Conservation (phyloP, 2,888 invertebrate species). For the Dicyrtoma fusca region DNA sequence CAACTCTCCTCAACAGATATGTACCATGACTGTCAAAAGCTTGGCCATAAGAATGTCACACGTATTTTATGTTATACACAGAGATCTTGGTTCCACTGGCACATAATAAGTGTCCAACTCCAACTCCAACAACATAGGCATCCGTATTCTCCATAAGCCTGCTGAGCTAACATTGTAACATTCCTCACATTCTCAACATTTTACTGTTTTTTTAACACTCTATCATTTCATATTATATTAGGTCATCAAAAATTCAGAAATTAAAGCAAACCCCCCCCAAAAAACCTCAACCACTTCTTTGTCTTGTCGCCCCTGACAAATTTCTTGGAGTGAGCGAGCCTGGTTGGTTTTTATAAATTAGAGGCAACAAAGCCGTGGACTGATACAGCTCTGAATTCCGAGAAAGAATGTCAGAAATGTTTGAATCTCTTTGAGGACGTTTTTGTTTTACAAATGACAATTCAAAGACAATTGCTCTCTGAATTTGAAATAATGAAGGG, state of each 20-base stretch:
- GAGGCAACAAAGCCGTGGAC: too few relatives aligned
- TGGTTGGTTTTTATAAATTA: too few relatives aligned
- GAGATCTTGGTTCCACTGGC: constrained; percentile 16
- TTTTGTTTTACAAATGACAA: too few relatives aligned
- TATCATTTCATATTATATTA: constrained; percentile 22
- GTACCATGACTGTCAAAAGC: constrained; percentile 12
- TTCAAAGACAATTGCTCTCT: too few relatives aligned
- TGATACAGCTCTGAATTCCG: too few relatives aligned
- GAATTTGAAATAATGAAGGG: too few relatives aligned
- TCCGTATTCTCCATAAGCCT: neutral
- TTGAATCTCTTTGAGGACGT: too few relatives aligned
- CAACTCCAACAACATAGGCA: neutral
- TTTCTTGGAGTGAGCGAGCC: too few relatives aligned
- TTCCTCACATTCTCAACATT: constrained; percentile 29
- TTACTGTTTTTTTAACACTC: constrained; percentile 28
- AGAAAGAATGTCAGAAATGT: too few relatives aligned
- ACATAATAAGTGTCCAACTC: neutral
- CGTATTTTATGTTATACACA: constrained; percentile 20
- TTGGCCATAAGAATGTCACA: constrained; percentile 31
- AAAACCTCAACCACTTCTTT: too few relatives aligned
- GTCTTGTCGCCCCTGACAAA: neutral
- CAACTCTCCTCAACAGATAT: neutral
- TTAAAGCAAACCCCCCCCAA: too few relatives aligned
- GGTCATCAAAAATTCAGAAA: constrained; percentile 15
- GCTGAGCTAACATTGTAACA: constrained; percentile 14